A percentile compares a stretch with the other conserved stretches of the same genome.
Conservation (phyloP, 2,797 vertebrate species). For the Bothrops alternatus region DNA sequence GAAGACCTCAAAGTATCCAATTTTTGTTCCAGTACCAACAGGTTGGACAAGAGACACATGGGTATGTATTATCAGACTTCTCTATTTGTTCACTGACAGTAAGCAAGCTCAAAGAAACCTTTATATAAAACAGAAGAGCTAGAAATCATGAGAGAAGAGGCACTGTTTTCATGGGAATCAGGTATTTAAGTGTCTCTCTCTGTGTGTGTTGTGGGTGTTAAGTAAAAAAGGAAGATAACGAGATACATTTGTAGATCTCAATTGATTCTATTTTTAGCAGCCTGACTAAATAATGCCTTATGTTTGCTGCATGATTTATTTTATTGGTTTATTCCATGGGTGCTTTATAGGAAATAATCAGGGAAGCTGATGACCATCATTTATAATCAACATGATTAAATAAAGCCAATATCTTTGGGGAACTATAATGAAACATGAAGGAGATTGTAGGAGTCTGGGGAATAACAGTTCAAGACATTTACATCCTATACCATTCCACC, state of each 20-base stretch:
- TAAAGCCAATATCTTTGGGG: conserved; percentile 26
- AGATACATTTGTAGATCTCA: neutral
- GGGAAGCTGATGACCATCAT: conserved; percentile 17
- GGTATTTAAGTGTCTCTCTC: neutral
- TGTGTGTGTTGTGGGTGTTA: neutral
- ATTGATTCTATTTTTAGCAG: conserved; percentile 7
- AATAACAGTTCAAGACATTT: too few species aligned
- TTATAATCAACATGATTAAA: conserved; percentile 28
- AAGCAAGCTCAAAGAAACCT: neutral
- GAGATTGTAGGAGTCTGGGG: neutral
- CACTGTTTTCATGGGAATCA: neutral
- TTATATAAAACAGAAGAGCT: neutral
- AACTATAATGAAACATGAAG: conserved; percentile 18
- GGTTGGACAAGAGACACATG: neutral
- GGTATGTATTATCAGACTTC: neutral
- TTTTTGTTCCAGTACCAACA: neutral
- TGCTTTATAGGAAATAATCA: conserved; percentile 31
- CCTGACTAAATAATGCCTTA: conserved; percentile 24
- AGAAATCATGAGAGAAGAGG: neutral
- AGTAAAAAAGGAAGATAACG: neutral
- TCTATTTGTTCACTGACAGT: neutral
- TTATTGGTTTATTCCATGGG: conserved; percentile 32
- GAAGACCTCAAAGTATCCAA: neutral
- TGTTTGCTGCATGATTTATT: conserved; percentile 31
- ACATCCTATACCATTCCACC: neutral